These are phyloP conservation scores for Gallinago paraguaiae DNA, from an alignment of 2,113 vertebrate species.

Conservation along the genomic window DNA sequence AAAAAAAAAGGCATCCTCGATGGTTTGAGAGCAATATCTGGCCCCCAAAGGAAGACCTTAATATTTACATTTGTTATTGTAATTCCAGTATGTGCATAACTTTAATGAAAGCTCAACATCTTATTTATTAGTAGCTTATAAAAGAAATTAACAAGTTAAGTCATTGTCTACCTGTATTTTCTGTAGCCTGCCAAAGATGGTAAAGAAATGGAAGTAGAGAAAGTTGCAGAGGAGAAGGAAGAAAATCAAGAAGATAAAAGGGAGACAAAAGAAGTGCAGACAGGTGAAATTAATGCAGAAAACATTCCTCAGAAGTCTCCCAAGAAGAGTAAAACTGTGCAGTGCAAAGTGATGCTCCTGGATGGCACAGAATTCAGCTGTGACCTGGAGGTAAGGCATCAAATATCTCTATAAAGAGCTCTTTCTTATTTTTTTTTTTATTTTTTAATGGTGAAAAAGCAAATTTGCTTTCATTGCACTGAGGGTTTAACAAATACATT, in stretches of 20 bases:
- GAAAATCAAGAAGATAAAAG: conserved; percentile 68
- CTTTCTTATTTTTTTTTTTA: not conserved
- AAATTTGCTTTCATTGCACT: not conserved
- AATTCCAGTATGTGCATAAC: not conserved
- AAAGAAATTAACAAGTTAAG: not conserved
- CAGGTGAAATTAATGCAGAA: conserved; percentile 70
- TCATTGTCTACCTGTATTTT: conserved; percentile 2
- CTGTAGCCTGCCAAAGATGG: conserved; percentile 81
- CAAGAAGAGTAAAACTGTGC: conserved; percentile 90
- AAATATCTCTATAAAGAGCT: not conserved
- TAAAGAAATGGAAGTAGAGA: conserved; percentile 71
- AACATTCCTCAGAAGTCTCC: conserved; percentile 78
- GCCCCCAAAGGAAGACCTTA: not conserved
- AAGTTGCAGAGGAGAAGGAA: conserved; percentile 66
- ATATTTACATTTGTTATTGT: not conserved
- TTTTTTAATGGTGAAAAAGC: not conserved
- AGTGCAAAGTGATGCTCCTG: conserved; percentile 87
- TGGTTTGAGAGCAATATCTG: not conserved
- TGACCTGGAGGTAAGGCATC: conserved; percentile 89
- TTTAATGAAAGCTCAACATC: not conserved
- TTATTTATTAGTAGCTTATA: not conserved
- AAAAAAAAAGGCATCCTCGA: not conserved
- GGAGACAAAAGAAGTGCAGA: conserved; percentile 78
- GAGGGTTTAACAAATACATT: not conserved
- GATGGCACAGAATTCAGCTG: conserved; percentile 89